A percentile compares a stretch with the other conserved stretches of the same genome.
phyloP scores from a whole-genome alignment of 2,113 vertebrate species.

The Archocentrus centrarchus region DNA sequence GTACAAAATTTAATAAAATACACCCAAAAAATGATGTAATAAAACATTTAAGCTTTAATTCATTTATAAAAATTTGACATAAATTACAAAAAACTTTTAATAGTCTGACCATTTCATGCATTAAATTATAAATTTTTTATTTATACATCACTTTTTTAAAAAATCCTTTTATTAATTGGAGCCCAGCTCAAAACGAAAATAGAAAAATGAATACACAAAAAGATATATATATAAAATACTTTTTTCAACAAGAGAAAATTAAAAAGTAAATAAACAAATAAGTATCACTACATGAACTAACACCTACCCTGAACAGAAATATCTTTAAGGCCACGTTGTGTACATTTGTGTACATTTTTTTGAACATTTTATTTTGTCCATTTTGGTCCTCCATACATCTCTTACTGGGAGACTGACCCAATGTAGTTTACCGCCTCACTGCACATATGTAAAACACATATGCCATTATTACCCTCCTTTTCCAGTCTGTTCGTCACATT shows the following conservation, averaged over 20 bases:
- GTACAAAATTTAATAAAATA: too few species aligned
- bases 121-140: too few species aligned
- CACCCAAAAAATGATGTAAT: too few species aligned
- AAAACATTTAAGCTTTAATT: too few species aligned
- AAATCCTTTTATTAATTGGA: too few species aligned
- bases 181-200: too few species aligned
- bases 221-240: too few species aligned
- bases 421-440: constrained; percentile 62
- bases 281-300: background rate
- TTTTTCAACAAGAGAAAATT: background rate
- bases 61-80: too few species aligned
- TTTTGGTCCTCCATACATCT: background rate
- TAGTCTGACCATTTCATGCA: too few species aligned
- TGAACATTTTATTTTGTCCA: background rate
- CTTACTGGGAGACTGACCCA: background rate
- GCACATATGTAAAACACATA: constrained; percentile 58
- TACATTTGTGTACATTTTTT: background rate
- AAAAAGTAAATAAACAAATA: background rate
- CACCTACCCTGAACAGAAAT: background rate
- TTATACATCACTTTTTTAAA: too few species aligned
- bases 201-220: too few species aligned
- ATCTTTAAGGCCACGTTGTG: background rate
- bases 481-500: constrained; percentile 59
- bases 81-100: too few species aligned
- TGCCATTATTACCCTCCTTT: constrained; percentile 55